phyloP scores from a whole-genome alignment of 1,140 invertebrate species.

The Drosophila kikkawai region DNA sequence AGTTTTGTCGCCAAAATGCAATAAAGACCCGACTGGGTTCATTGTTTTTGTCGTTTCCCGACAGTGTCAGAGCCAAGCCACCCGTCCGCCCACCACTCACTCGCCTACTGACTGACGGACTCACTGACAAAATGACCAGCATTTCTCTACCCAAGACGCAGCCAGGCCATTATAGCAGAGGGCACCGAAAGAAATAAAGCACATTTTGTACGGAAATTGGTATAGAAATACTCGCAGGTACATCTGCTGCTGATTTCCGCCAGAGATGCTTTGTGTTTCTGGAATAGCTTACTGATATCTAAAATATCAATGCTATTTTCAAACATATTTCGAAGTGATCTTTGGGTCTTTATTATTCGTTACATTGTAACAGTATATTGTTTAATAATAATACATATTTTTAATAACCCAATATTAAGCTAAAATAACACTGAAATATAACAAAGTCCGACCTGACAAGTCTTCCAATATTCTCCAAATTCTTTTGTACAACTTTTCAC shows the following conservation, averaged over 20 bases:
- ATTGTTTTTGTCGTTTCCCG: constrained; percentile 53
- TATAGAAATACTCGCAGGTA: neutral
- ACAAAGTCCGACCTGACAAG: too few species aligned
- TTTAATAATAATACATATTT: neutral
- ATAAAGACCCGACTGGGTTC: constrained; percentile 65
- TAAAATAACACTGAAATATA: neutral
- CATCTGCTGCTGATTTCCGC: neutral
- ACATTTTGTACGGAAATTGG: neutral
- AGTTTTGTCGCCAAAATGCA: constrained; percentile 78
- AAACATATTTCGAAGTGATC: neutral
- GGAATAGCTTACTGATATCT: too few species aligned
- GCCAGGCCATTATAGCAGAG: neutral
- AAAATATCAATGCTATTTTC: neutral
- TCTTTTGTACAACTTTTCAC: neutral
- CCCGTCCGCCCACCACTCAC: constrained; percentile 26
- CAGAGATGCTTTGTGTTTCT: too few species aligned
- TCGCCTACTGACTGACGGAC: constrained; percentile 37
- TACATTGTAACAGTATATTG: neutral
- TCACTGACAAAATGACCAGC: constrained; percentile 59
- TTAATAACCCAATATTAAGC: neutral
- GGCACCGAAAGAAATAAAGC: constrained; percentile 4
- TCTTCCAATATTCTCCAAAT: neutral
- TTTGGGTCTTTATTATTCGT: too few species aligned
- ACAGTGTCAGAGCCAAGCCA: constrained; percentile 40
- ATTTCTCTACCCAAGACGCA: constrained; percentile 43